Base-by-base conservation (phyloP, 2,888 invertebrate genomes). In the Shargacucullia verbasci region DNA sequence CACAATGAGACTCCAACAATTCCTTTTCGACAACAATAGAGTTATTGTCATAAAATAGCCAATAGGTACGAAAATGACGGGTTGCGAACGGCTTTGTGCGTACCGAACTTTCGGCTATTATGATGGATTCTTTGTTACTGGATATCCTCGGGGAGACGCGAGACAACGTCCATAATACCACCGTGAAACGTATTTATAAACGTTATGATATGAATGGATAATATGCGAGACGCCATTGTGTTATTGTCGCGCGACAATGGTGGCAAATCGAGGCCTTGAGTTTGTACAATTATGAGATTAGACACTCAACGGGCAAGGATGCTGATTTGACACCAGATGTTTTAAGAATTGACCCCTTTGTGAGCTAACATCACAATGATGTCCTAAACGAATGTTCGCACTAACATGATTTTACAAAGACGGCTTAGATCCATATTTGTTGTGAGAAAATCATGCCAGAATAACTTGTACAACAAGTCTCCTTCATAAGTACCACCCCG, bases 21-120 rank as follows among this genome's bases (percentile, higher is more conserved):
- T 83, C 81, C 75, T 78, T 74, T 74, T 75, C 70, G 70, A 78
- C 75, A 84, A 92, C 91, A 93, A 94, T 88, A 81, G 76, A 69
- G 82, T 86, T 89, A 91, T 93, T 93, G 91, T 94, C 87, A 86
- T 91, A 93, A 92, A 91, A 93, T 93, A 91, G 92, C 92, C 93
- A 91, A 92, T 93, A 91, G 90, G 88, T 90, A 90, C 85, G 87
- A 91, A 93, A 92, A 93, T 93, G 92, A 92, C 91, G 90, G 93
- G 93, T 93, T 92, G 88, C 84, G 86, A 85, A 80, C 79, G 73
- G 83, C 88, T 88, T 91, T 91, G 90, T 89, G 75, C 79, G 77
- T 81, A 82, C 80, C 85, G 84, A 86, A 88, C 83, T 90, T 89
- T 87, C 81, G 85, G 87, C 85, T 84, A 88, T 91, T 90, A 90